Conservation (phyloP, 37 sponge, comb jelly and placozoan species). For the Diacarnus erythraeanus region DNA sequence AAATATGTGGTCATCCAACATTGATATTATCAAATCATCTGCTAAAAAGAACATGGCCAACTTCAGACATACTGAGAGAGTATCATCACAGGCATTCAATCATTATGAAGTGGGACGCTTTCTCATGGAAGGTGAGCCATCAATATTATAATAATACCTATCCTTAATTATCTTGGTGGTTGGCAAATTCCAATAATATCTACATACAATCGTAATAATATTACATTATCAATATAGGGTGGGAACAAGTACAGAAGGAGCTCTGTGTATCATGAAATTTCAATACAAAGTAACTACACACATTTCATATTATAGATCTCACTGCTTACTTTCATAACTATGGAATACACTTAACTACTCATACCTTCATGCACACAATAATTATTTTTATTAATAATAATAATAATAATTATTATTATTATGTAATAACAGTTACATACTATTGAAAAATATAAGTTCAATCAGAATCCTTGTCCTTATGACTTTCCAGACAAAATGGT, state of each 20-base stretch:
- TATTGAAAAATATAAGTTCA: background rate
- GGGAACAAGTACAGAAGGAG: conserved; percentile 4
- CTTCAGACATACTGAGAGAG: background rate
- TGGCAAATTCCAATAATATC: too few species aligned
- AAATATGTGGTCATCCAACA: background rate
- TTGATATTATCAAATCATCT: background rate
- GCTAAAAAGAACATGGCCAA: background rate
- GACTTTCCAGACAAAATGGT: conserved; percentile 76
- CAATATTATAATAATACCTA: background rate
- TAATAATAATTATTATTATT: too few species aligned
- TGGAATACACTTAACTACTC: too few species aligned
- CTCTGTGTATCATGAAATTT: background rate
- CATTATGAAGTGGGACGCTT: conserved; percentile 38
- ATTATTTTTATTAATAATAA: too few species aligned
- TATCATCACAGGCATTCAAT: conserved; percentile 13
- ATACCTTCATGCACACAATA: too few species aligned
- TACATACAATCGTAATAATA: background rate
- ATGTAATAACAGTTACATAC: too few species aligned
- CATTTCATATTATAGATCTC: too few species aligned
- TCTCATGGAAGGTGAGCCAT: conserved; percentile 38
- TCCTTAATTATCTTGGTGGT: too few species aligned
- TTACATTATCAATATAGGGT: background rate
- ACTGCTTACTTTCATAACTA: too few species aligned
- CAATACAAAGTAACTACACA: too few species aligned
- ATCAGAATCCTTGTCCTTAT: background rate